Base-by-base conservation (phyloP, 1,140 invertebrate species). In the Stenopsyche tienmushanensis region DNA sequence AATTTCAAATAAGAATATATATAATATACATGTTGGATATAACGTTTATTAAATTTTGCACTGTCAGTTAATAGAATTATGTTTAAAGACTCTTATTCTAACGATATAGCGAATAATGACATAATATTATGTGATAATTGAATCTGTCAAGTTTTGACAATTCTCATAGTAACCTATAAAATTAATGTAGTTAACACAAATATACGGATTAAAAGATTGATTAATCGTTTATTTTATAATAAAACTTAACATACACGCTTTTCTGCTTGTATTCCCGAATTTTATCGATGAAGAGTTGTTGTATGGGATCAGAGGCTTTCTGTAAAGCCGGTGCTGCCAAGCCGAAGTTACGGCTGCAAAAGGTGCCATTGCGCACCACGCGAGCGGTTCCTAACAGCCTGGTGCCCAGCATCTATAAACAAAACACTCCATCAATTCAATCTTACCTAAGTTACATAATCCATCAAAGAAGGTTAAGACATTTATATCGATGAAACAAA, bases 221-320 rank as follows among this genome's bases (percentile, higher is more conserved):
- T 39, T n/a, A 39, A 57, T n/a, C n/a, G n/a, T n/a, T n/a, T n/a
- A n/a, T n/a, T 29, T 57, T 60, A 60, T 15, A n/a, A n/a, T n/a
- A n/a, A n/a, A n/a, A n/a, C n/a, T n/a, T n/a, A n/a, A 54, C 67
- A 29, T 65, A 69, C 67, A 29, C 24, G 47, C 67, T 69, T 45
- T 69, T 69, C 25, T 87, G 79, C 72, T 87, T 91, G 80, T 95
- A 98, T 80, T 96, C 94, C 53, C 86, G 85, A 67, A 97, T 86
- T 86, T 97, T 97, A 55, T 97, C 91, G 41, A 97, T 72, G 76
- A 98, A 98, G 21, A 97, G 77, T 78, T 97, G 90, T 75, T 97
- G 95, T 74, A 98, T 94, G 3, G 94, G 94, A 77, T 97, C 95
- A 2, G 82, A 80, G 2, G 86, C 88, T 74, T 90, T 90, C 73